Percentiles rank a stretch among this genome's conserved stretches.
Conservation (phyloP, 2,113 vertebrate species). For the Gobius niger region DNA sequence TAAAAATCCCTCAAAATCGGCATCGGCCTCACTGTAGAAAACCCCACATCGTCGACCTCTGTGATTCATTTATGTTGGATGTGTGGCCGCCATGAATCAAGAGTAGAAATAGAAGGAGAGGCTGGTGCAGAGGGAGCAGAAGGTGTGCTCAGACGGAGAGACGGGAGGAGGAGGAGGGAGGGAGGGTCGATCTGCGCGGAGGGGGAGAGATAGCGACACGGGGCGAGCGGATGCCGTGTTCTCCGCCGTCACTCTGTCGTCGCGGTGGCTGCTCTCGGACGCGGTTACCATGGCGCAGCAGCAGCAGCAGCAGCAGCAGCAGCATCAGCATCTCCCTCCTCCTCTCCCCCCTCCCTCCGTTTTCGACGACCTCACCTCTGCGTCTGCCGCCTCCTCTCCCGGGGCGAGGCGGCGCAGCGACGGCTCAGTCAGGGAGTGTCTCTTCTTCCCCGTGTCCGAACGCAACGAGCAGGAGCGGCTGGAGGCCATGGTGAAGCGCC, state of each 20-base stretch:
- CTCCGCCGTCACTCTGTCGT: slow-evolving; percentile 16
- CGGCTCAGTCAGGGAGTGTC: slow-evolving; percentile 80
- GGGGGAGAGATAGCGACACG: slow-evolving; percentile 9
- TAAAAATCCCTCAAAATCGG: no score
- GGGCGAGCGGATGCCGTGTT: slow-evolving; percentile 29
- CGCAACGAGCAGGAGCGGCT: slow-evolving; percentile 89
- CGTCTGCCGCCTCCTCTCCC: slow-evolving; percentile 45
- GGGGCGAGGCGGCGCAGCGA: slow-evolving; percentile 76
- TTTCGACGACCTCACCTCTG: slow-evolving; percentile 21
- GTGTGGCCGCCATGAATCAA: no score
- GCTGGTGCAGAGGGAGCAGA: slow-evolving; percentile 24
- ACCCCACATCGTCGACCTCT: no score
- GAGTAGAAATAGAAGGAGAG: neutral
- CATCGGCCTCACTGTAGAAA: no score
- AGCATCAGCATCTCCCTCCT: neutral
- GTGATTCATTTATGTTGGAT: no score
- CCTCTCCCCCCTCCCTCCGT: slow-evolving; percentile 18
- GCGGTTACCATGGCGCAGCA: slow-evolving; percentile 77
- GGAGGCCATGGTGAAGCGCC: slow-evolving; percentile 90
- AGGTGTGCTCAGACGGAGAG: slow-evolving; percentile 29
- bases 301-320: slow-evolving; percentile 56
- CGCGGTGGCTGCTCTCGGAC: slow-evolving; percentile 30
- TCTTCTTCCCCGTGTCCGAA: slow-evolving; percentile 80
- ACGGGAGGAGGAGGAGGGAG: neutral
- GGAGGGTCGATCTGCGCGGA: slow-evolving; percentile 2